phyloP scores from a whole-genome alignment of 2,797 vertebrate genomes.

The Lemur catta region DNA sequence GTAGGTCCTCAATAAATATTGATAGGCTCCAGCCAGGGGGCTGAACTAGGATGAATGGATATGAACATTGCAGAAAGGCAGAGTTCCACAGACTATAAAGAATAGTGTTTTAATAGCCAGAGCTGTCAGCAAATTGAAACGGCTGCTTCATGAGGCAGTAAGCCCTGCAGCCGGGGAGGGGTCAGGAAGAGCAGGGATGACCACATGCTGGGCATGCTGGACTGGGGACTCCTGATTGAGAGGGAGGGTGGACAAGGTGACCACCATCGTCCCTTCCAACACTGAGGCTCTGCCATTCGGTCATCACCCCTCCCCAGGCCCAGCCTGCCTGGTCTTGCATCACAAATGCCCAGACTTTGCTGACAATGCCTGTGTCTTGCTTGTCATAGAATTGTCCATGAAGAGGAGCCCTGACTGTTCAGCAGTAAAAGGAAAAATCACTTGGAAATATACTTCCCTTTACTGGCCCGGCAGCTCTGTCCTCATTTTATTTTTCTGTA shows the following conservation, averaged over 20 bases:
- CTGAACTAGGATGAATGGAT: background rate
- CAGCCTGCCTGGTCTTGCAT: background rate
- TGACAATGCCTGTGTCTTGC: background rate
- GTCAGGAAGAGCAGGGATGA: background rate
- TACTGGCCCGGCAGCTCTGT: constrained; percentile 14
- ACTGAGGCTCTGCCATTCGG: background rate
- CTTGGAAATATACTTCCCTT: constrained; percentile 59
- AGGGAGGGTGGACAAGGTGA: background rate
- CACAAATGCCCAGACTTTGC: constrained; percentile 12
- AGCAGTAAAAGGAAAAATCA: constrained; percentile 15
- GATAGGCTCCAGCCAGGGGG: background rate
- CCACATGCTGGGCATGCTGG: background rate
- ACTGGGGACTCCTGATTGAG: background rate
- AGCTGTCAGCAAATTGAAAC: background rate
- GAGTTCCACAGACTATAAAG: background rate
- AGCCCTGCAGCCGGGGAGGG: background rate
- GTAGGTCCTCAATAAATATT: background rate
- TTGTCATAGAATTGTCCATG: background rate
- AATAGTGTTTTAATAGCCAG: background rate
- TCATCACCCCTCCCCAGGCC: background rate
- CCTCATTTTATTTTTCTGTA: constrained; percentile 28
- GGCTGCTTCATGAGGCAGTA: background rate
- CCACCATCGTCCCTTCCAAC: background rate
- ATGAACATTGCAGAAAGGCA: background rate
- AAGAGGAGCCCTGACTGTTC: background rate